Conservation (phyloP, 2,888 invertebrate genomes). For the Drosophila nr. perissopoda region DNA sequence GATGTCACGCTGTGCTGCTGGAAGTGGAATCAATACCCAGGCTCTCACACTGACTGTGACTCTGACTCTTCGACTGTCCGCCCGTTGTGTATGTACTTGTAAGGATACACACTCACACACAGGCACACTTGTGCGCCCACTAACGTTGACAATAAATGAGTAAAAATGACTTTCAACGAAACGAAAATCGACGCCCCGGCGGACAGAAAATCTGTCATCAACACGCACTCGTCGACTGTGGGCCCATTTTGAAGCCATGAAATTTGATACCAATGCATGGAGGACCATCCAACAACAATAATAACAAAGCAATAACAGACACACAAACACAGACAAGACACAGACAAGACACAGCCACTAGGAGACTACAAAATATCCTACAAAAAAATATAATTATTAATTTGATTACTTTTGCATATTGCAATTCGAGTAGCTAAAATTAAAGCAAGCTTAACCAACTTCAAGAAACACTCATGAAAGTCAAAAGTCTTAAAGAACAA, state of each 20-base stretch:
- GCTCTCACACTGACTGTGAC: conserved; percentile 26
- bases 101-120: conserved; percentile 62
- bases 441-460: background rate
- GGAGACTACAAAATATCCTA: conserved; percentile 19
- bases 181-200: conserved; percentile 67
- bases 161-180: conserved; percentile 80
- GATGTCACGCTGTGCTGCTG: conserved; percentile 53
- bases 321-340: conserved; percentile 6
- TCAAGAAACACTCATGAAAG: background rate
- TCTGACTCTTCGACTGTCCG: conserved; percentile 26
- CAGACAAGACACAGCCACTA: background rate
- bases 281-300: conserved; percentile 52
- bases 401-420: background rate
- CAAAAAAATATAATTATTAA: background rate
- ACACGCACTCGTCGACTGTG: conserved; percentile 66
- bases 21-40: conserved; percentile 76
- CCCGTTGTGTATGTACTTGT: conserved; percentile 69
- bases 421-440: background rate
- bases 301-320: conserved; percentile 16
- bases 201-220: conserved; percentile 76
- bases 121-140: conserved; percentile 50
- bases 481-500: background rate
- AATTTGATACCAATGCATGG: conserved; percentile 75
- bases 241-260: conserved; percentile 71
- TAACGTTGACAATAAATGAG: conserved; percentile 80